phyloP scores from a whole-genome alignment of 2,888 invertebrate genomes.

The Scrobipalpa atriplicella region DNA sequence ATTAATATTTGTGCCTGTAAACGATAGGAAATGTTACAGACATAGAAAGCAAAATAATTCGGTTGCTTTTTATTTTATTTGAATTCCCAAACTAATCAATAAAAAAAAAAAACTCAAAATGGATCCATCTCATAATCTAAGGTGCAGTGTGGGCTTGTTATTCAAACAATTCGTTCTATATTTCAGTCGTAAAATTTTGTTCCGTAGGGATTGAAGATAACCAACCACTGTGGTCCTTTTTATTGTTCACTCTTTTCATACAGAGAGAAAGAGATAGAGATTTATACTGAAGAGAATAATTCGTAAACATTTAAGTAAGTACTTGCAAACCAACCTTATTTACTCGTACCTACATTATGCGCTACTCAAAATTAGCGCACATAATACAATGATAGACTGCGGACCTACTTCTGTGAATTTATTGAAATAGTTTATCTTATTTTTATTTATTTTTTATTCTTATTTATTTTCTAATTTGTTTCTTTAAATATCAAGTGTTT shows the following conservation, averaged over 20 bases:
- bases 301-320: not conserved
- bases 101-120: too few species aligned
- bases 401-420: not conserved
- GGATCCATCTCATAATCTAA: too few species aligned
- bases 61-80: not conserved
- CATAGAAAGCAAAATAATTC: not conserved
- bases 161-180: slow-evolving; percentile 25
- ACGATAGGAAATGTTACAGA: not conserved
- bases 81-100: too few species aligned
- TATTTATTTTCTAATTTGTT: too few species aligned
- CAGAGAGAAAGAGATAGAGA: not conserved
- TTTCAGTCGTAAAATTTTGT: slow-evolving; percentile 22
- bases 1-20: not conserved
- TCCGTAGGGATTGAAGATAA: slow-evolving; percentile 2
- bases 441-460: not conserved
- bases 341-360: too few species aligned
- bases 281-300: not conserved
- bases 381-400: too few species aligned
- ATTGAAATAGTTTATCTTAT: not conserved
- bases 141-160: slow-evolving; percentile 10
- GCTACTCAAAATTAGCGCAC: too few species aligned
- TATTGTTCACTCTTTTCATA: slow-evolving; percentile 11
- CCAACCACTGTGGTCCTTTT: slow-evolving; percentile 28
- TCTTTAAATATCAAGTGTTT: too few species aligned
- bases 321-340: too few species aligned